Evolutionary conservation across 2,888 invertebrate genomes (phyloP).

Genomic region (Drosophila cyrtoloma): DNA sequence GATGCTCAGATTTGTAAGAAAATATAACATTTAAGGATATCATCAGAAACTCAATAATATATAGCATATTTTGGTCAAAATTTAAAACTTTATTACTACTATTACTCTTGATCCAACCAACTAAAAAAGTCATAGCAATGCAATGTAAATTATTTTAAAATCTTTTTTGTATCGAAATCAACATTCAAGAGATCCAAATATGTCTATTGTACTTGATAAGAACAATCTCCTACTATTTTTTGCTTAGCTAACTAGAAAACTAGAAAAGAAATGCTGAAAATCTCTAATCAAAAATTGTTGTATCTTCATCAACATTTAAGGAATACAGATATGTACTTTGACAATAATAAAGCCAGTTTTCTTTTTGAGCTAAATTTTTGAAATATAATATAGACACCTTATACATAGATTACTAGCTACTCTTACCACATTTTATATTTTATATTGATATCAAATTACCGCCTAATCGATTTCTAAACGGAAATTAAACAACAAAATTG

Average conservation of each 20-base stretch:
- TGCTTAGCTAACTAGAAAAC: no score
- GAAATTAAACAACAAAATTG: background rate
- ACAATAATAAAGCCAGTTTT: no score
- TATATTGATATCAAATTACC: background rate
- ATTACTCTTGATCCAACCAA: background rate
- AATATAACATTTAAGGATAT: background rate
- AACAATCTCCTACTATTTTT: rapidly evolving
- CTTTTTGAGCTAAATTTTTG: background rate
- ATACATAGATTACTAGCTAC: background rate
- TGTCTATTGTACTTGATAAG: background rate
- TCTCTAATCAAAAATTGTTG: background rate
- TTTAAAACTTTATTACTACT: background rate
- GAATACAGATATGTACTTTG: background rate
- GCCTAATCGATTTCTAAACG: background rate
- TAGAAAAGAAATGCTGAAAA: background rate
- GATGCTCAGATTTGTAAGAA: background rate
- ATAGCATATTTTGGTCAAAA: background rate
- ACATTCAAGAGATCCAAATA: background rate
- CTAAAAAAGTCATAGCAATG: background rate
- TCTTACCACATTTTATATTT: background rate
- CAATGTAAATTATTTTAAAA: background rate
- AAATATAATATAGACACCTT: background rate
- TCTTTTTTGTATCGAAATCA: background rate
- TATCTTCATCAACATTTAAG: background rate
- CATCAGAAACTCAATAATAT: background rate